These are phyloP conservation scores for Drosophila quasianomalipes DNA, from an alignment of 2,888 invertebrate species.

Conservation along the genomic window DNA sequence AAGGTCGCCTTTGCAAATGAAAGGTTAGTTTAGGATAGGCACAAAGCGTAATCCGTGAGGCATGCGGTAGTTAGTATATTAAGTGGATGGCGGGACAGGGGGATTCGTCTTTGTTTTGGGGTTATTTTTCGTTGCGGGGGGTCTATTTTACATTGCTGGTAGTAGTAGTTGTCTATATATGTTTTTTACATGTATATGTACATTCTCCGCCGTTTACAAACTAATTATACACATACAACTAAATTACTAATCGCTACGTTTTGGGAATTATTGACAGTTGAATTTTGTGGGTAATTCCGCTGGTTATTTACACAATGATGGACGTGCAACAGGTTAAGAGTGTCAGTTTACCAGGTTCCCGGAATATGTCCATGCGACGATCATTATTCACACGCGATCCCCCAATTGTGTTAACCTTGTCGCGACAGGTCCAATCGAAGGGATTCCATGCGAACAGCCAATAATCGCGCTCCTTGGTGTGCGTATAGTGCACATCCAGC, in stretches of 20 bases:
- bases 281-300: constrained; percentile 11
- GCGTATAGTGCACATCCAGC: constrained; percentile 90
- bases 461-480: constrained; percentile 88
- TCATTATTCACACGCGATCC: constrained; percentile 85
- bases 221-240: constrained; percentile 46
- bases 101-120: constrained; percentile 59
- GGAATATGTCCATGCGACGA: constrained; percentile 86
- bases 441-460: constrained; percentile 93
- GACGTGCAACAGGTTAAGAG: constrained; percentile 85
- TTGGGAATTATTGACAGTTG: constrained; percentile 38
- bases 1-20: constrained; percentile 85
- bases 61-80: constrained; percentile 45
- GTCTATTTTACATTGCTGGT: constrained; percentile 63
- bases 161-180: constrained; percentile 11
- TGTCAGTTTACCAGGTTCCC: constrained; percentile 85
- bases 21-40: constrained; percentile 42
- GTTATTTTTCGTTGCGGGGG: constrained; percentile 8
- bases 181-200: constrained; percentile 30
- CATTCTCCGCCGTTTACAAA: constrained; percentile 59
- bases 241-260: constrained; percentile 29
- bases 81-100: not conserved
- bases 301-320: constrained; percentile 81
- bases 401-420: constrained; percentile 85
- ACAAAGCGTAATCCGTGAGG: constrained; percentile 5
- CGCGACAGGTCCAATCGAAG: constrained; percentile 90